Evolutionary conservation across 92 coral and sea anemone genomes (phyloP).

Genomic region (Blastomussa wellsi): DNA sequence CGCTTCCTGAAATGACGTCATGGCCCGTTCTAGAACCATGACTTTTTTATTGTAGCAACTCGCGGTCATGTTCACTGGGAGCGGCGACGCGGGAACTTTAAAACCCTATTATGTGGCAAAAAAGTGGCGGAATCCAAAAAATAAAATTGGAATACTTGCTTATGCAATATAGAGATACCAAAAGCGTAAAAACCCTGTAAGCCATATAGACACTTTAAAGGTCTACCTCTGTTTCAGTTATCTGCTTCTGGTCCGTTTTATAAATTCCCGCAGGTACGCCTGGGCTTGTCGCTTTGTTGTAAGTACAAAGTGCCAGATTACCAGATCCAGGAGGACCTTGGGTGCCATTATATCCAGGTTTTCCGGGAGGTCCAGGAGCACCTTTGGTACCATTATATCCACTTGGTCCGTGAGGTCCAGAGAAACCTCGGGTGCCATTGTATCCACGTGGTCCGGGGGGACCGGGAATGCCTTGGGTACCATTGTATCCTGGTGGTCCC

Average conservation of each 20-base stretch:
- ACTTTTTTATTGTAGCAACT: too few species aligned
- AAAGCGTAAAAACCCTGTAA: too few species aligned
- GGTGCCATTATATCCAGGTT: constrained; percentile 9
- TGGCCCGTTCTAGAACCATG: too few species aligned
- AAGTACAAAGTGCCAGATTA: constrained; percentile 4
- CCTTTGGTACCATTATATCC: constrained; percentile 21
- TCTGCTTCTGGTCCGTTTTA: neutral
- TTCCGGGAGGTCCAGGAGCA: constrained; percentile 12
- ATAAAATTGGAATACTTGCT: too few species aligned
- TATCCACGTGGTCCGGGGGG: neutral
- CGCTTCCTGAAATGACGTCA: too few species aligned
- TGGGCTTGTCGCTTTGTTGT: neutral
- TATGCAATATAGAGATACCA: too few species aligned
- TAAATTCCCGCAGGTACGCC: rapidly evolving
- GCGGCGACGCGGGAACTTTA: too few species aligned
- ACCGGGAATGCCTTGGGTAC: neutral
- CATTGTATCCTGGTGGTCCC: too few species aligned
- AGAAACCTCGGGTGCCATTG: constrained; percentile 12
- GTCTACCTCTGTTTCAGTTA: constrained; percentile 3
- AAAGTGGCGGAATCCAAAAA: too few species aligned
- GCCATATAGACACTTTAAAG: too few species aligned
- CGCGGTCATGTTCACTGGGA: too few species aligned
- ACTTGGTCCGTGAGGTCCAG: constrained; percentile 11
- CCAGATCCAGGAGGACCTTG: constrained; percentile 17
- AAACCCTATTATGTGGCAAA: too few species aligned